Percentiles rank a stretch among this genome's conserved stretches.
Conservation (phyloP, 2,113 vertebrate genomes). For the Piliocolobus tephrosceles region DNA sequence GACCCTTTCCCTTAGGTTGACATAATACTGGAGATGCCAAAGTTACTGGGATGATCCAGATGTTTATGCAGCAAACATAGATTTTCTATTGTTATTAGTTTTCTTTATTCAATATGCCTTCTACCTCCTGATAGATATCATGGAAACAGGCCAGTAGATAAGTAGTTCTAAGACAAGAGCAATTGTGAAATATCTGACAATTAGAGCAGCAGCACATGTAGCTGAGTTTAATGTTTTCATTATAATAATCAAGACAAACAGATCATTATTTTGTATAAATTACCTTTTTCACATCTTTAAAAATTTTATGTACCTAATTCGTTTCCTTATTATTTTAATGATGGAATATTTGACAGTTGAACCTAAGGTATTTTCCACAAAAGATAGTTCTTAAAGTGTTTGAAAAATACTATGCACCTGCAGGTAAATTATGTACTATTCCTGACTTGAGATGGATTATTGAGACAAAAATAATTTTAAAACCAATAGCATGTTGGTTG, state of each 20-base stretch:
- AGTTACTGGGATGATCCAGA: not conserved
- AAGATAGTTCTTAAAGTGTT: not conserved
- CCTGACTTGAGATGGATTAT: not conserved
- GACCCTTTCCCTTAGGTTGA: not conserved
- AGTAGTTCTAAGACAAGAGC: slow-evolving; percentile 52
- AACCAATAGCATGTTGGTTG: not conserved
- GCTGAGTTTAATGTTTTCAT: slow-evolving; percentile 48
- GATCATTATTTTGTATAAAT: slow-evolving; percentile 23
- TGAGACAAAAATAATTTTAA: not conserved
- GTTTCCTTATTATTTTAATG: slow-evolving; percentile 9
- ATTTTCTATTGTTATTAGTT: not conserved
- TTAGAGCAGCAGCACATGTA: slow-evolving; percentile 37
- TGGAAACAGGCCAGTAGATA: slow-evolving; percentile 20
- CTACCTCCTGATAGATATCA: not conserved
- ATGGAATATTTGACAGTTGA: not conserved
- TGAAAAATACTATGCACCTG: not conserved
- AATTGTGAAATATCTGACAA: slow-evolving; percentile 50
- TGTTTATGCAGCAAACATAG: not conserved
- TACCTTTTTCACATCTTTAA: not conserved
- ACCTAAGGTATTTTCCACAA: not conserved
- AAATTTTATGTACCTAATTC: slow-evolving; percentile 23
- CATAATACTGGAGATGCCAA: not conserved
- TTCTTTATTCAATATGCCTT: not conserved
- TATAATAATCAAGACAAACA: slow-evolving; percentile 55
- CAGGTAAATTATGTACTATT: not conserved